phyloP scores from a whole-genome alignment of 1,140 invertebrate species.

The Drosophila watanabei region DNA sequence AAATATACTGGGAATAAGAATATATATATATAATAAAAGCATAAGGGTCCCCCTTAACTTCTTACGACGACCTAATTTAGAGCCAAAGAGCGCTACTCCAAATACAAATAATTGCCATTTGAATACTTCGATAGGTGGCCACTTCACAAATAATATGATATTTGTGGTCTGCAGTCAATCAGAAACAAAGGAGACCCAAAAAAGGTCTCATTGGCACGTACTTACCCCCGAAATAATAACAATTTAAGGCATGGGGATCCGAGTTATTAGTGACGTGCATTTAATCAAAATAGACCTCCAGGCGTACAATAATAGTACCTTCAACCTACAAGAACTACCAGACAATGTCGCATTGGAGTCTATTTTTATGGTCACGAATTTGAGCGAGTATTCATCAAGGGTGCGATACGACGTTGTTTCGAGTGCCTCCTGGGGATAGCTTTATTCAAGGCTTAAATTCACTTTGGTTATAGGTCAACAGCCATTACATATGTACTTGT shows the following conservation, averaged over 20 bases:
- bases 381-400: not conserved
- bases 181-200: constrained; percentile 5
- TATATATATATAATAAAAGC: not conserved
- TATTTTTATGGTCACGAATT: constrained; percentile 46
- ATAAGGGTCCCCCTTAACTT: not conserved
- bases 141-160: not conserved
- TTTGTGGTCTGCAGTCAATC: constrained; percentile 11
- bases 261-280: constrained; percentile 36
- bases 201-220: constrained; percentile 15
- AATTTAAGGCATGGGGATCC: not conserved
- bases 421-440: constrained; percentile 14
- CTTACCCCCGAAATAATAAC: constrained; percentile 12
- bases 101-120: constrained; percentile 26
- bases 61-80: not conserved
- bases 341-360: constrained; percentile 25
- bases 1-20: not conserved
- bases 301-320: constrained; percentile 42
- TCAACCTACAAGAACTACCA: constrained; percentile 12
- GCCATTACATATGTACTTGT: constrained; percentile 16
- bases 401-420: constrained; percentile 3
- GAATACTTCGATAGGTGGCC: not conserved
- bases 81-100: constrained; percentile 2
- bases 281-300: constrained; percentile 40
- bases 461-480: constrained; percentile 15
- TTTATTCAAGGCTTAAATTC: constrained; percentile 22